Base-by-base conservation (phyloP, 2,113 vertebrate species). In the Alouatta palliata region DNA sequence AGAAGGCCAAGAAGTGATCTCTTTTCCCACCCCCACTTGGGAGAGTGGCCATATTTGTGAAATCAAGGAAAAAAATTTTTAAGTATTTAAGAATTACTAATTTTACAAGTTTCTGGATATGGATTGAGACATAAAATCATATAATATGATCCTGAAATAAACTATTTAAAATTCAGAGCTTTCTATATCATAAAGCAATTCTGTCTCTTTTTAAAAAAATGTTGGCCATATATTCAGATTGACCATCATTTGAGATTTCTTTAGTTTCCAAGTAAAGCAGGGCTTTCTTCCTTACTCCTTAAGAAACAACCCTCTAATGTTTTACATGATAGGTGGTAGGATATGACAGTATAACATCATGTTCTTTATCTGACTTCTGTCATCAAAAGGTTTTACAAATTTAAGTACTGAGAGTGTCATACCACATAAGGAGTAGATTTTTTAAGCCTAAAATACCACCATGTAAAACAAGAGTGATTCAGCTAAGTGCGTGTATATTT, bases 91-190 rank as follows among this genome's bases (percentile, higher is more conserved):
- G 37, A 95, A 56, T 77, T 94, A 35, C n/a, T 58, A 47, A 45
- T 94, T 87, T 83, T 91, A 47, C n/a, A 58, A 54, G 37, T 79
- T 94, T 97, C 30, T 43, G 19, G 61, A 86, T 91, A 64, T 30
- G 20, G 23, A 5, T 43, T 85, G 30, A 66, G 20, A 25, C 47
- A 40, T 79, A 71, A 30, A 64, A n/a, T 84, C 35, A 56, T 94
- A 8, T 77, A 35, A 77, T 82, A 83, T 87, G 66, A n/a, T 94
- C 21, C 10, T 9, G 3, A 68, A 32, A n/a, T 85, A 85, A 96
- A 47, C 35, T n/a, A 11, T 11, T 40, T 84, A 66, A 71, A 92
- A 68, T 92, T 76, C 56, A 81, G 52, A 58, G 11, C 35, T 93
- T 21, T 71, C 20, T 89, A 8, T 80, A 45, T 71, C 37, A 54